Evolutionary conservation across 2,888 invertebrate species (phyloP).

Genomic region (Alentia gelatinosa): DNA sequence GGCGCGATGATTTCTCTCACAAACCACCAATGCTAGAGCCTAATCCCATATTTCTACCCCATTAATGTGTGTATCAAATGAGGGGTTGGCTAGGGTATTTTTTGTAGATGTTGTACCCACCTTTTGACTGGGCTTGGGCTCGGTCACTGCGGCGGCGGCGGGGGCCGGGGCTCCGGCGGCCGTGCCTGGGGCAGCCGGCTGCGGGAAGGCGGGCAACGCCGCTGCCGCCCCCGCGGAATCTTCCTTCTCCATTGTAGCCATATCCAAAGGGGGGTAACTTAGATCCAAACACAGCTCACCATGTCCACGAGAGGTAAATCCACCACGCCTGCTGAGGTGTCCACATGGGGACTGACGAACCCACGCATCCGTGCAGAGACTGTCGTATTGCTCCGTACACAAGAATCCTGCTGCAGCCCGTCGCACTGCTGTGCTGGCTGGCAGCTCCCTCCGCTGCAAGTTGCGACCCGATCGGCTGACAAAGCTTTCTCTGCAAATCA

Average conservation of each 20-base stretch:
- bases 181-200: neutral
- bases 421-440: too few species aligned
- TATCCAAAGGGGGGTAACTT: neutral
- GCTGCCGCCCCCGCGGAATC: neutral
- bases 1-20: too few species aligned
- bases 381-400: too few species aligned
- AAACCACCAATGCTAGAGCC: too few species aligned
- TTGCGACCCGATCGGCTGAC: too few species aligned
- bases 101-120: too few species aligned
- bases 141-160: neutral
- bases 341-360: neutral
- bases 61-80: too few species aligned
- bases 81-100: too few species aligned
- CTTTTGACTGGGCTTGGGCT: neutral
- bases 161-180: neutral
- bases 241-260: neutral
- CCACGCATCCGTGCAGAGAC: neutral
- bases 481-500: too few species aligned
- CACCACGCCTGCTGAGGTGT: neutral
- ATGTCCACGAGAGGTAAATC: neutral
- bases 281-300: neutral
- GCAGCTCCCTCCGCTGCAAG: too few species aligned
- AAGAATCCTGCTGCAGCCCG: too few species aligned
- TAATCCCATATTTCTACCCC: too few species aligned
- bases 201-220: neutral